These are phyloP conservation scores for Ganaspis brasiliensis DNA, from an alignment of 2,888 invertebrate species.

Conservation along the genomic window DNA sequence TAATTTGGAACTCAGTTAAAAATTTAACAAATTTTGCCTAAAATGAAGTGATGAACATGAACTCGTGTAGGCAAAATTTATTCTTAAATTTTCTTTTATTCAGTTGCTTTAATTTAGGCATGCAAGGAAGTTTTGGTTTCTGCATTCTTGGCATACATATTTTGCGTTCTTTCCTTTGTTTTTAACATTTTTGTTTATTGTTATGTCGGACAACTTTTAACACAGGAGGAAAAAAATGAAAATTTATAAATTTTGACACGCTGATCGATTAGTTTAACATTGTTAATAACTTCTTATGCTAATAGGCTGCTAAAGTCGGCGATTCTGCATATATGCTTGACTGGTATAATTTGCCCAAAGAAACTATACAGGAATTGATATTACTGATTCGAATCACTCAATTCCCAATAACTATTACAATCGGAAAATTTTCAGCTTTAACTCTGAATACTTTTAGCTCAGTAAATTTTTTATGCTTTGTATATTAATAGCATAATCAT, in stretches of 20 bases:
- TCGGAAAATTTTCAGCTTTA: background rate
- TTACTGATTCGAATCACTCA: slow-evolving; percentile 31
- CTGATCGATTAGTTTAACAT: background rate
- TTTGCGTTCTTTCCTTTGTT: slow-evolving; percentile 45
- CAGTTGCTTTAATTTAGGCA: slow-evolving; percentile 7
- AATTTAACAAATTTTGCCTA: no score
- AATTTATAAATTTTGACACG: background rate
- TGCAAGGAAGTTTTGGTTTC: slow-evolving; percentile 9
- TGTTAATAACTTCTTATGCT: background rate
- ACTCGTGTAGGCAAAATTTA: no score
- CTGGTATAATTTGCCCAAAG: slow-evolving; percentile 69
- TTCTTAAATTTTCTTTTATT: slow-evolving; percentile 18
- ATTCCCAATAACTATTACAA: background rate
- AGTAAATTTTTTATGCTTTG: background rate
- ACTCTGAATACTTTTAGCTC: background rate
- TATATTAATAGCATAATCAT: no score
- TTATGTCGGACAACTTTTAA: slow-evolving; percentile 49
- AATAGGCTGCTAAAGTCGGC: slow-evolving; percentile 65
- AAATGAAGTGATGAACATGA: no score
- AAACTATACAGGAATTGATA: slow-evolving; percentile 62
- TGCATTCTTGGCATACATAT: slow-evolving; percentile 29
- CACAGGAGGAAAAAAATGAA: slow-evolving; percentile 46
- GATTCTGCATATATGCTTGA: slow-evolving; percentile 64
- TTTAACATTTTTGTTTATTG: slow-evolving; percentile 52
- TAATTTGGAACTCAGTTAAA: no score